Conservation (phyloP, 2,797 vertebrate genomes). For the Poecilia velifera region DNA sequence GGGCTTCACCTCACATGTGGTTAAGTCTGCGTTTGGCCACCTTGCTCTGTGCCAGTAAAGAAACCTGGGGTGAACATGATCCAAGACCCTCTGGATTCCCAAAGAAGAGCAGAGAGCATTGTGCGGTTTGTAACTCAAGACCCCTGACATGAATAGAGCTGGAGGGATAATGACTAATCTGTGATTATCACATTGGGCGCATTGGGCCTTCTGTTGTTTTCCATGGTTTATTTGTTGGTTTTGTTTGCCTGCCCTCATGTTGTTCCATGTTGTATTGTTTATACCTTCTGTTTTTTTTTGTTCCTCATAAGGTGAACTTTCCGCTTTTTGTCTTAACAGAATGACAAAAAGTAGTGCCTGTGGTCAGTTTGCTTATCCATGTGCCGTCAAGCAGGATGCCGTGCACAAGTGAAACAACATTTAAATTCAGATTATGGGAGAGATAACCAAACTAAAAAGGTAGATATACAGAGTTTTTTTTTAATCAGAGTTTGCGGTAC, state of each 20-base stretch:
- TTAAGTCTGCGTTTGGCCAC: constrained; percentile 55
- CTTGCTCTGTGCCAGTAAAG: constrained; percentile 51
- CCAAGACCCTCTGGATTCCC: constrained; percentile 46
- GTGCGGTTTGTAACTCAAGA: constrained; percentile 72
- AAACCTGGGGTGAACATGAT: constrained; percentile 67
- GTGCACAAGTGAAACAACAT: neutral
- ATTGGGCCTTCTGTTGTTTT: constrained; percentile 66
- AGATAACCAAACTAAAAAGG: neutral
- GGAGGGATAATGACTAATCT: constrained; percentile 70
- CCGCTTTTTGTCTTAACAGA: constrained; percentile 29
- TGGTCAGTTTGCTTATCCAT: constrained; percentile 12
- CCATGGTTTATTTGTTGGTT: constrained; percentile 29
- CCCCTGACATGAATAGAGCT: constrained; percentile 68
- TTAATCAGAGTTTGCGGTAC: constrained; percentile 3
- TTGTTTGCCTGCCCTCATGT: constrained; percentile 47
- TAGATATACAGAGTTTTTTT: constrained; percentile 8
- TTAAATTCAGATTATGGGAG: neutral
- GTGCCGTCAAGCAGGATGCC: constrained; percentile 6
- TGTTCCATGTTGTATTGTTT: constrained; percentile 30
- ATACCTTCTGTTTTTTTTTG: constrained; percentile 15
- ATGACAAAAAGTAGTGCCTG: neutral
- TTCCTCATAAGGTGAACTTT: constrained; percentile 36
- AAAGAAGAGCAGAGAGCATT: constrained; percentile 46
- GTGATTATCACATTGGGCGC: constrained; percentile 57
- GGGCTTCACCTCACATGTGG: constrained; percentile 61